Conservation (phyloP, 2,797 vertebrate species). For the Siniperca scherzeri region DNA sequence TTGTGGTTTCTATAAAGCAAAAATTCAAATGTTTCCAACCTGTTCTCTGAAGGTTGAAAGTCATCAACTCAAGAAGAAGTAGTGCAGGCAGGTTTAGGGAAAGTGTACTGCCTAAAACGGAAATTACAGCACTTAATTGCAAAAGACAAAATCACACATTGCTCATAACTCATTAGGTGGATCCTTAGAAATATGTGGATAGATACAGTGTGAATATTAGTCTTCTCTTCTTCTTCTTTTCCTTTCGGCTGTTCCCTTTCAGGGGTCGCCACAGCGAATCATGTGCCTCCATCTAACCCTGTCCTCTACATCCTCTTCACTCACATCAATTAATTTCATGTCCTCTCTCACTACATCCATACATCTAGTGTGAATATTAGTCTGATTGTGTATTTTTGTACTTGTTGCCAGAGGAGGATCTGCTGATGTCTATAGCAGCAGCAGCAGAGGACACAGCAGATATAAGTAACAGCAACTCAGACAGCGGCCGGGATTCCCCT, state of each 20-base stretch:
- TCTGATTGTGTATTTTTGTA: slow-evolving; percentile 9
- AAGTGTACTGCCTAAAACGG: not conserved
- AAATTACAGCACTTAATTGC: not conserved
- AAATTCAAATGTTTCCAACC: not conserved
- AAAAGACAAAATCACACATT: not conserved
- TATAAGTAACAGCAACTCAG: slow-evolving; percentile 72
- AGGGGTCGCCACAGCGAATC: too few relatives aligned
- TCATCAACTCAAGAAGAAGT: not conserved
- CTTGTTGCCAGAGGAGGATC: slow-evolving; percentile 79
- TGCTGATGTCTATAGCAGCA: slow-evolving; percentile 78
- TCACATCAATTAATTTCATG: too few relatives aligned
- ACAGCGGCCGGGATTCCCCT: slow-evolving; percentile 85
- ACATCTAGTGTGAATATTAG: too few relatives aligned
- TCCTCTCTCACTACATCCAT: too few relatives aligned
- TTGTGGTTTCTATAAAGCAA: not conserved
- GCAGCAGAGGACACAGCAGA: slow-evolving; percentile 61
- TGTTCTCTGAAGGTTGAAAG: not conserved
- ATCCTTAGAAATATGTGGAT: not conserved
- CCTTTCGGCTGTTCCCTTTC: too few relatives aligned
- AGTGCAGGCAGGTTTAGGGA: not conserved
- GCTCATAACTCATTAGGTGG: not conserved
- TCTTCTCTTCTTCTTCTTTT: too few relatives aligned
- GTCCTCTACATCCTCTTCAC: too few relatives aligned
- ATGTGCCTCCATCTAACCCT: too few relatives aligned
- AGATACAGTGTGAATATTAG: too few relatives aligned